Conservation (phyloP, 1,140 invertebrate genomes). For the Agrypnia vestita region DNA sequence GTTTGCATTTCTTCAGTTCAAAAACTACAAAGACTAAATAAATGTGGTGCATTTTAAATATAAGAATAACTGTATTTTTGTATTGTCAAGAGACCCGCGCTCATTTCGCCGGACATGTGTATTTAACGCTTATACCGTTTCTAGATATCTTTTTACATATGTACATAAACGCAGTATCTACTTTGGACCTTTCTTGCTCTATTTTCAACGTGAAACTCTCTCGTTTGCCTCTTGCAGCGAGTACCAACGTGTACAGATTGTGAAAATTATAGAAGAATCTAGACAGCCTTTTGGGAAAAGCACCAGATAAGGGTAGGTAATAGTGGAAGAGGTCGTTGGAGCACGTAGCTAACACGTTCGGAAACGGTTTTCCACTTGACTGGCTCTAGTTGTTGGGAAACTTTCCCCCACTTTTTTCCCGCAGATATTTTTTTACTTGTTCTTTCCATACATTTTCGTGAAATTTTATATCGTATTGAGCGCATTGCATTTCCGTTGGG, state of each 20-base stretch:
- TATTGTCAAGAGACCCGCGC: neutral
- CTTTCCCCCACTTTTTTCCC: constrained; percentile 1
- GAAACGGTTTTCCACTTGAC: constrained; percentile 60
- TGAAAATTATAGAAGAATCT: constrained; percentile 58
- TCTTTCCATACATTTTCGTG: neutral
- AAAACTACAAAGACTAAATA: too few species aligned
- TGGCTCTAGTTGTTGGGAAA: constrained; percentile 43
- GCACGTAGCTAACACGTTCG: constrained; percentile 58
- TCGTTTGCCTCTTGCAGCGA: constrained; percentile 28
- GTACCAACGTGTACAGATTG: constrained; percentile 52
- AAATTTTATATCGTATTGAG: too few species aligned
- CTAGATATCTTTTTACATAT: constrained; percentile 9
- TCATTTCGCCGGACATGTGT: neutral
- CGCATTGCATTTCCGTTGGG: too few species aligned
- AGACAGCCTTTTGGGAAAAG: constrained; percentile 55
- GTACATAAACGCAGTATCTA: constrained; percentile 13
- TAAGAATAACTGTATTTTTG: too few species aligned
- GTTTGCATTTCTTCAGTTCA: too few species aligned
- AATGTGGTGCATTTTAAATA: too few species aligned
- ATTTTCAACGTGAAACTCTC: constrained; percentile 36
- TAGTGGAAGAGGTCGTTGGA: constrained; percentile 52
- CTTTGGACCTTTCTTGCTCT: constrained; percentile 3
- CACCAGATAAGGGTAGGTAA: constrained; percentile 45
- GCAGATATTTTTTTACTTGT: neutral
- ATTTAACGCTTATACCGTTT: constrained; percentile 33